Percentiles rank a stretch among this genome's conserved stretches.
Evolutionary conservation across 2,113 vertebrate species (phyloP).

Genomic region (Hylia prasina): DNA sequence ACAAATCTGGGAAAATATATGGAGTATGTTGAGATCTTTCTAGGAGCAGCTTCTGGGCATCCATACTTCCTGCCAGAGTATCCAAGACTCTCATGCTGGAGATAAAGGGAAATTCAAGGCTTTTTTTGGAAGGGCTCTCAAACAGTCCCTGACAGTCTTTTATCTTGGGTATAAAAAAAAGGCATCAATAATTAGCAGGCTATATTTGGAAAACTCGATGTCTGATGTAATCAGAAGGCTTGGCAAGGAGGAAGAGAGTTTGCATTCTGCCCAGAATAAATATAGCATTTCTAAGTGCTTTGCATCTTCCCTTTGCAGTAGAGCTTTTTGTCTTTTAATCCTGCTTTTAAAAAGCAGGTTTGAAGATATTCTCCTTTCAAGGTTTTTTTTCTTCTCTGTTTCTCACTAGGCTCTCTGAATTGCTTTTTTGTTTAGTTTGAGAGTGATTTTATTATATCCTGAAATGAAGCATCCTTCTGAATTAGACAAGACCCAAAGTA

Average conservation of each 20-base stretch:
- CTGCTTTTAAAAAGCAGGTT: neutral
- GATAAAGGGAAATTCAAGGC: neutral
- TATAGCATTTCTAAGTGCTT: constrained; percentile 23
- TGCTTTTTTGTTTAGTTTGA: neutral
- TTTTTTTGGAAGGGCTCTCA: neutral
- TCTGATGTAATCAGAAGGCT: constrained; percentile 37
- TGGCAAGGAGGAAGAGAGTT: constrained; percentile 9
- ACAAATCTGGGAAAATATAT: neutral
- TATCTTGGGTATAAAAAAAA: neutral
- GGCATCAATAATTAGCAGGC: constrained; percentile 28
- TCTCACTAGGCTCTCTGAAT: neutral
- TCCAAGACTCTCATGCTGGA: neutral
- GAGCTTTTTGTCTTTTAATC: constrained; percentile 1
- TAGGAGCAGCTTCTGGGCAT: neutral
- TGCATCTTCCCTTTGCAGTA: neutral
- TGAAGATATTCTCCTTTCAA: neutral
- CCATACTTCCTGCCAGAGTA: neutral
- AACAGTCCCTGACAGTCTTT: neutral
- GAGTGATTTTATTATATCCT: neutral
- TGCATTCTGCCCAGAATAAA: constrained; percentile 22
- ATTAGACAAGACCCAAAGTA: neutral
- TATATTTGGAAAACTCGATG: constrained; percentile 21
- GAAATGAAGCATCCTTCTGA: neutral
- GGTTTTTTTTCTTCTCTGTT: neutral
- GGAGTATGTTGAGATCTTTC: neutral